Conservation (phyloP, 2,113 vertebrate species). For the Octodon degus region DNA sequence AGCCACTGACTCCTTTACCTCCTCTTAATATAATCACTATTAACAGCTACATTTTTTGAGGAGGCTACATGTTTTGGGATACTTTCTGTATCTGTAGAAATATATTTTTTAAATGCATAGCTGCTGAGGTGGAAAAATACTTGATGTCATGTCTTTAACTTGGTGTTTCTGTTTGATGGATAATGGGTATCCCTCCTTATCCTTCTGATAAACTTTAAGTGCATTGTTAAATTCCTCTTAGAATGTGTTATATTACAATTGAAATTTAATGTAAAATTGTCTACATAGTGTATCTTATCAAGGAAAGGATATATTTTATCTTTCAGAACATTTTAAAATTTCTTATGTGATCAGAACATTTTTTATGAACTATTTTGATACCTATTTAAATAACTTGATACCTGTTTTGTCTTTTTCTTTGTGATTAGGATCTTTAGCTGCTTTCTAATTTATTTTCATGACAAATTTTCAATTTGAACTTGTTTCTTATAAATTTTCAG, state of each 20-base stretch:
- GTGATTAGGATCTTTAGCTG: neutral
- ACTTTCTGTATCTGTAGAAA: neutral
- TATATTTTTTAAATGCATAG: neutral
- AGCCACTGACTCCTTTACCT: neutral
- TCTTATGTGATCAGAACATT: neutral
- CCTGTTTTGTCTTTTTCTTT: neutral
- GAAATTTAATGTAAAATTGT: neutral
- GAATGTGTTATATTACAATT: neutral
- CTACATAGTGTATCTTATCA: neutral
- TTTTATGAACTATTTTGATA: neutral
- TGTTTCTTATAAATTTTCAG: neutral
- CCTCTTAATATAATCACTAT: neutral
- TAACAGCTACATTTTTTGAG: neutral
- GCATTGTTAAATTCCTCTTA: neutral
- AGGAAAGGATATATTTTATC: neutral
- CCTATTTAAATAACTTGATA: neutral
- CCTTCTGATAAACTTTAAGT: neutral
- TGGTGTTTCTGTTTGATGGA: neutral
- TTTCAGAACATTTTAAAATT: neutral
- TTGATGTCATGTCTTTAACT: neutral
- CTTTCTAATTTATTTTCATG: neutral
- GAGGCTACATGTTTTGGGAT: neutral
- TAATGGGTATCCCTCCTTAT: neutral
- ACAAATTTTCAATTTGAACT: neutral
- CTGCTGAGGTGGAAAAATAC: neutral